A percentile compares a stretch with the other conserved stretches of the same genome.
phyloP scores from a whole-genome alignment of 1,140 invertebrate genomes.

The Sesamia nonagrioides region DNA sequence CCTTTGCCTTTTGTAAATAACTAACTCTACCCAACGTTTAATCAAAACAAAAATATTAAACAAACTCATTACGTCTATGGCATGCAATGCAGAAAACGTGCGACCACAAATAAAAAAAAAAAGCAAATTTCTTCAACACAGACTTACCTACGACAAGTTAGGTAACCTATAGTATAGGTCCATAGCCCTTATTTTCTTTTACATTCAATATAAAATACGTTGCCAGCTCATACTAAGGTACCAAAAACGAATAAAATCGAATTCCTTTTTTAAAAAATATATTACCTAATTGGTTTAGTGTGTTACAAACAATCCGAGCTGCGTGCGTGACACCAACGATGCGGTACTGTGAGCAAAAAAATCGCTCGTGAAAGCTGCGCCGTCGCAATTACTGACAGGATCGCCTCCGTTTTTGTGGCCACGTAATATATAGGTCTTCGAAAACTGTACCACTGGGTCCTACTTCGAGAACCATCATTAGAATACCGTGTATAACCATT shows the following conservation, averaged over 20 bases:
- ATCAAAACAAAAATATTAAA: too few relatives aligned
- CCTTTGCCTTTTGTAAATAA: too few relatives aligned
- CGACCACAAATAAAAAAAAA: too few relatives aligned
- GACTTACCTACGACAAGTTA: too few relatives aligned
- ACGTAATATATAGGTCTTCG: slow-evolving; percentile 39
- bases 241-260: not conserved
- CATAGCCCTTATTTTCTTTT: too few relatives aligned
- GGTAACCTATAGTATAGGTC: too few relatives aligned
- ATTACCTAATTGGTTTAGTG: slow-evolving; percentile 38
- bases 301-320: slow-evolving; percentile 18
- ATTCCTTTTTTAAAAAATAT: not conserved
- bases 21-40: too few relatives aligned
- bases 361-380: slow-evolving; percentile 13
- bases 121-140: too few relatives aligned
- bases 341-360: slow-evolving; percentile 28
- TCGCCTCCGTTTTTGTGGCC: slow-evolving; percentile 33
- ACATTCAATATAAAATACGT: not conserved
- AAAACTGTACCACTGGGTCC: slow-evolving; percentile 46
- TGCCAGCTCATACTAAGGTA: not conserved
- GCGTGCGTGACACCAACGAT: slow-evolving; percentile 41
- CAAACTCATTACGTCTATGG: too few relatives aligned
- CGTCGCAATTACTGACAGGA: slow-evolving; percentile 36
- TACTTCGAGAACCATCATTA: slow-evolving; percentile 52
- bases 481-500: slow-evolving; percentile 55
- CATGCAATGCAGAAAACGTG: too few relatives aligned